Evolutionary conservation across 1,140 invertebrate species (phyloP).

Genomic region (Euschistus heros): DNA sequence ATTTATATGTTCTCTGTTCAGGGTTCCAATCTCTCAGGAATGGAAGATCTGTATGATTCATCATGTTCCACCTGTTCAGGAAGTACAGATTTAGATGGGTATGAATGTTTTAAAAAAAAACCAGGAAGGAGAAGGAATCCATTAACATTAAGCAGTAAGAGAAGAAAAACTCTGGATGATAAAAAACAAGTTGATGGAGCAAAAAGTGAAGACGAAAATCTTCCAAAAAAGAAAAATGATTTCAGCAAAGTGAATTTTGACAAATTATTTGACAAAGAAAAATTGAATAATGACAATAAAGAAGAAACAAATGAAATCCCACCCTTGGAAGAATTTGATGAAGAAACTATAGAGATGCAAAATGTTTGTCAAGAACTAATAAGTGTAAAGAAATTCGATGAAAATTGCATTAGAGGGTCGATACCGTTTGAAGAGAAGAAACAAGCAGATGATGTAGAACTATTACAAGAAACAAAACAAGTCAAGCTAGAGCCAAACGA

Average conservation of each 20-base stretch:
- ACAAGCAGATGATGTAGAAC: too few species aligned
- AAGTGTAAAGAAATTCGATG: too few species aligned
- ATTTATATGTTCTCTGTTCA: not conserved
- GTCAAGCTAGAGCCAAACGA: too few species aligned
- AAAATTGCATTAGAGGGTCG: too few species aligned
- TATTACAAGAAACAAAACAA: too few species aligned
- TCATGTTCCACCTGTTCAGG: not conserved
- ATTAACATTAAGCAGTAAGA: not conserved
- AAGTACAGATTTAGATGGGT: not conserved
- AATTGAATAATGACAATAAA: not conserved
- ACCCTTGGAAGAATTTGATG: not conserved
- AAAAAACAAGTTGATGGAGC: not conserved
- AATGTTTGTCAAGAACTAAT: too few species aligned
- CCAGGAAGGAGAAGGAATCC: not conserved
- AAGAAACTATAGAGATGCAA: not conserved
- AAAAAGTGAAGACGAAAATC: not conserved
- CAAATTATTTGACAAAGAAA: not conserved
- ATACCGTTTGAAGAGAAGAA: too few species aligned
- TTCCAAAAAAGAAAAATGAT: not conserved
- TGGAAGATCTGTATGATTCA: not conserved
- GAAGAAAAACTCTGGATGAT: not conserved
- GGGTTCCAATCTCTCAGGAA: not conserved
- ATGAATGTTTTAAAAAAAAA: not conserved
- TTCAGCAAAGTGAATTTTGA: not conserved
- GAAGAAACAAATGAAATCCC: not conserved